Evolutionary conservation across 2,888 invertebrate species (phyloP).

Genomic region (Unio delphinus): DNA sequence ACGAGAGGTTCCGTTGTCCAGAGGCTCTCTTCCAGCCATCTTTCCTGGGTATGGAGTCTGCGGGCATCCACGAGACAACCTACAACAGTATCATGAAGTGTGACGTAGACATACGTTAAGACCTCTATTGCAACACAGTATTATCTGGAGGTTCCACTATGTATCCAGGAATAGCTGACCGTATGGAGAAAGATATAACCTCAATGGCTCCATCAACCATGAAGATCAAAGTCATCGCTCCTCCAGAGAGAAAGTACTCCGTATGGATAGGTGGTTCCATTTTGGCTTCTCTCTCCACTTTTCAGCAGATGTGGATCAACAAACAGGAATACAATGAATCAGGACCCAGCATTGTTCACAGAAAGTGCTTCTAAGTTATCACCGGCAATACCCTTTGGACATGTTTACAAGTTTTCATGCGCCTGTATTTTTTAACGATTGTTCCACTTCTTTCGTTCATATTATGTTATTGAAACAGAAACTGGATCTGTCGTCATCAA

Average conservation of each 20-base stretch:
- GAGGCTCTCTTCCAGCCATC: conserved; percentile 69
- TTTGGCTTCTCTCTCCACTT: conserved; percentile 62
- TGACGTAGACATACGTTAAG: conserved; percentile 68
- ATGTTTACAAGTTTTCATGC: not conserved
- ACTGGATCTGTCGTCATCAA: no score
- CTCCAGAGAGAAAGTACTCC: conserved; percentile 66
- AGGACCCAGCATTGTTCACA: conserved; percentile 95
- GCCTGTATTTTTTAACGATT: not conserved
- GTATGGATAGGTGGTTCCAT: conserved; percentile 68
- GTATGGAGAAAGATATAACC: conserved; percentile 98
- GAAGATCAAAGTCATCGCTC: conserved; percentile 75
- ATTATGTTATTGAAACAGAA: no score
- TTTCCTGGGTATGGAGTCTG: conserved; percentile 76
- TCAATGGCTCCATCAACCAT: conserved; percentile 80
- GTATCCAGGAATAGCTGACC: conserved; percentile 97
- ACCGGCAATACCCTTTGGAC: not conserved
- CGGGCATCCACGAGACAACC: conserved; percentile 60
- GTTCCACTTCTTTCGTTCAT: no score
- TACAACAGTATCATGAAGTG: conserved; percentile 65
- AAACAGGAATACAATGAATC: conserved; percentile 65
- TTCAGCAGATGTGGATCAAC: conserved; percentile 67
- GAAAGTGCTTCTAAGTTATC: conserved; percentile 33
- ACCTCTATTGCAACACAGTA: conserved; percentile 78
- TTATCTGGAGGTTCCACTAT: conserved; percentile 95
- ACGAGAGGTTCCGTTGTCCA: conserved; percentile 57